Percentiles rank a stretch among this genome's conserved stretches.
phyloP scores from a whole-genome alignment of 2,888 invertebrate genomes.

The Caenorhabditis becei region DNA sequence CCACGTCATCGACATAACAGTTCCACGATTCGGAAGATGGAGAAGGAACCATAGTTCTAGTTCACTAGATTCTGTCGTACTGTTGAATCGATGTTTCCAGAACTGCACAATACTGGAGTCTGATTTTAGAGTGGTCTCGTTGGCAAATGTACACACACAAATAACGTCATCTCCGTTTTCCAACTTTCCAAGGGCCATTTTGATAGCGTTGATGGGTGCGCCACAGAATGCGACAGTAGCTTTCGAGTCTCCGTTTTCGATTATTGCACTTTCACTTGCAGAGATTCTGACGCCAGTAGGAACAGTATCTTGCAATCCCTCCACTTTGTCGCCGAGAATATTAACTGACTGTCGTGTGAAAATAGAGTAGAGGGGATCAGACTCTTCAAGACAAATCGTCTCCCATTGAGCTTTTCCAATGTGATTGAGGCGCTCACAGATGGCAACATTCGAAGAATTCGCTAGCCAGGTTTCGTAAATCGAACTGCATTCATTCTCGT shows the following conservation, averaged over 20 bases:
- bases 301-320: background rate
- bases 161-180: constrained; percentile 47
- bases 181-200: constrained; percentile 39
- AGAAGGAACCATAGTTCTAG: constrained; percentile 42
- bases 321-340: constrained; percentile 1
- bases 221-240: constrained; percentile 45
- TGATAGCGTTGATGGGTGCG: constrained; percentile 52
- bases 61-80: background rate
- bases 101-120: constrained; percentile 52
- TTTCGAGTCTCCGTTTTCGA: constrained; percentile 10
- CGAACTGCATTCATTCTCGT: constrained; percentile 12
- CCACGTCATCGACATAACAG: constrained; percentile 56
- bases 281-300: constrained; percentile 27
- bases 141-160: constrained; percentile 48
- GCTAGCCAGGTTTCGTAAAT: constrained; percentile 26
- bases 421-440: constrained; percentile 4
- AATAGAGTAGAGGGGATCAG: constrained; percentile 4
- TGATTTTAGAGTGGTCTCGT: constrained; percentile 36
- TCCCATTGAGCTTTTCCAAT: constrained; percentile 8
- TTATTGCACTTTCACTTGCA: background rate
- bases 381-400: background rate
- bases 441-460: background rate
- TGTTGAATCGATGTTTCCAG: constrained; percentile 28
- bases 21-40: constrained; percentile 35
- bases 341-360: constrained; percentile 43